Evolutionary conservation across 2,888 invertebrate genomes (phyloP), one percentile per base, ranked within the genome.

Genomic region (Bedellia somnulentella): DNA sequence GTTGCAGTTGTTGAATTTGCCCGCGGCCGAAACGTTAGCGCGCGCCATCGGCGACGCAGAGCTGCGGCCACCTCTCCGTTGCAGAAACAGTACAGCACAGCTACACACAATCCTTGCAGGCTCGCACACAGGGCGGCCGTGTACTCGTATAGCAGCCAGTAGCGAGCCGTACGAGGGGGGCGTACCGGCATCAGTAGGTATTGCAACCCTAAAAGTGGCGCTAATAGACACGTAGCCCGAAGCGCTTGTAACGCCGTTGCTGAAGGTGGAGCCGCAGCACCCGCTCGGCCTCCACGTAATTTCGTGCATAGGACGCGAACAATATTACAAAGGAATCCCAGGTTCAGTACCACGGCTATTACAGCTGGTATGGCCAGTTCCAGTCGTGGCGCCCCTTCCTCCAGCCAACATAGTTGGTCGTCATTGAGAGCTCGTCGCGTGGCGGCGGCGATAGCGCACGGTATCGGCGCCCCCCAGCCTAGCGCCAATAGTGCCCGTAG

Each of bases 11-110:
- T 86, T 40, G 89, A 89, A 66, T 89, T 90, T 39, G 89, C 86
- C 37, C 90, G 80, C 35, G 88, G 86, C 30, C 89, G 80, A 57
- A 88, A 85, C 46, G 84, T 85, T 28, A 87, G 82, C 84, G 87
- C 89, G 58, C 87, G 83, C 89, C 89, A 90, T 59, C 86, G 86
- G 36, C 91, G 80, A 47, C 88, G 87, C 52, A 90, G 81, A 66
- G 90, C 90, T 37, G 89, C 87, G 46, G 89, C 83, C 66, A 95
- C 95, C 83, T 95, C 95, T 41, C 93, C 93, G 57, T 95, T 95
- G 77, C 89, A 92, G 80, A 95, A 95, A 60, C 93, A 93, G 71
- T 92, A 93, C 29, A 95, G 81, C 37, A 90, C 83, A 21, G 95
- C 92, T 31, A 95, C 94, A 59, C 90, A 92, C 35, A 94, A 81